Conservation (phyloP, 1,140 invertebrate species). For the Coenobita brevimanus region DNA sequence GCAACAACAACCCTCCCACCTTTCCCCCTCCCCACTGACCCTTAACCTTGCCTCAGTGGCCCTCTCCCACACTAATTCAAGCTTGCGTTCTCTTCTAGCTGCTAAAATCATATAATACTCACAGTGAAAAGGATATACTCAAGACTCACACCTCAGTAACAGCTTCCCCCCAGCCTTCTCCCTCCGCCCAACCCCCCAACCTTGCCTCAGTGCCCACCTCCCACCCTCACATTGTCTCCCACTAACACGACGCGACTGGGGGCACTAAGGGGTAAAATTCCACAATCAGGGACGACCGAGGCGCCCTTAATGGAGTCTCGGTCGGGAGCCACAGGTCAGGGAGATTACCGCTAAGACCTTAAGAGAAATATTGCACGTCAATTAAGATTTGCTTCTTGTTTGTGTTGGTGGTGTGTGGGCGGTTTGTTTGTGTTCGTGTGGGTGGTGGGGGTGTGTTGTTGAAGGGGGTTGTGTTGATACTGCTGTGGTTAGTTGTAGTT, state of each 20-base stretch:
- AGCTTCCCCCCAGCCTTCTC: neutral
- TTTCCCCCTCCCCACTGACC: too few relatives aligned
- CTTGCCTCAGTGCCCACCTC: neutral
- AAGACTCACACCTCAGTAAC: too few relatives aligned
- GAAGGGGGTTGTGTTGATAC: too few relatives aligned
- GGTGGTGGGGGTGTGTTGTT: neutral
- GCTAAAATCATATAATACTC: too few relatives aligned
- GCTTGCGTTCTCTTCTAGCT: too few relatives aligned
- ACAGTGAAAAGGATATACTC: too few relatives aligned
- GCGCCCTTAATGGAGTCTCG: conserved; percentile 41
- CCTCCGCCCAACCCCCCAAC: neutral
- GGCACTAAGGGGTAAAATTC: conserved; percentile 53
- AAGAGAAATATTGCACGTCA: conserved; percentile 51
- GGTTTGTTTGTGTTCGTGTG: neutral
- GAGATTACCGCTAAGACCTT: conserved; percentile 52
- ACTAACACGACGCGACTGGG: conserved; percentile 42
- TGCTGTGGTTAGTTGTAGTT: too few relatives aligned
- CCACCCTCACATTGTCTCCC: conserved; percentile 35
- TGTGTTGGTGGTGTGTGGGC: too few relatives aligned
- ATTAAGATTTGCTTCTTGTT: conserved; percentile 48
- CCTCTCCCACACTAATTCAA: too few relatives aligned
- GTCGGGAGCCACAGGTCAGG: conserved; percentile 40
- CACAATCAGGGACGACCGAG: conserved; percentile 25
- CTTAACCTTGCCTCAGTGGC: too few relatives aligned
- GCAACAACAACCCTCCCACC: too few relatives aligned